Evolutionary conservation across 2,113 vertebrate genomes (phyloP).

Genomic region (Etheostoma spectabile): DNA sequence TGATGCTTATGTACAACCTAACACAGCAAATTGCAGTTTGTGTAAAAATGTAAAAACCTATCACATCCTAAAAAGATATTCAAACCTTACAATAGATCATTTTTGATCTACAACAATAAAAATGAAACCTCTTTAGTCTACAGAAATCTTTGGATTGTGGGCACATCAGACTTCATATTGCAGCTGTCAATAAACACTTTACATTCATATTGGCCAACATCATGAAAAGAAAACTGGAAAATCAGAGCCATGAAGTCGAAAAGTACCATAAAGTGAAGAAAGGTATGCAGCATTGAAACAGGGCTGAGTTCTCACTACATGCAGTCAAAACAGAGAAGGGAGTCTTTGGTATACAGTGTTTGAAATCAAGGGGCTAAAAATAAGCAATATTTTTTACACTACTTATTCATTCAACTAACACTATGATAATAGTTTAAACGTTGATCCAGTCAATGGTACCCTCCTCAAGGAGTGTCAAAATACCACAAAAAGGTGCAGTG

Average conservation of each 20-base stretch:
- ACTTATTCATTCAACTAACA: neutral
- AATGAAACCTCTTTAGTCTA: neutral
- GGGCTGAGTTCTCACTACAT: conserved; percentile 35
- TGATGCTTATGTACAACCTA: conserved; percentile 47
- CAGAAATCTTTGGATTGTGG: conserved; percentile 25
- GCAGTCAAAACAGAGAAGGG: neutral
- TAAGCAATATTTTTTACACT: neutral
- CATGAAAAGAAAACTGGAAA: conserved; percentile 14
- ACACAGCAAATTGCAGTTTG: neutral
- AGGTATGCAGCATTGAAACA: conserved; percentile 60
- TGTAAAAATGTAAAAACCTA: conserved; percentile 17
- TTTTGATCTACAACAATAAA: conserved; percentile 13
- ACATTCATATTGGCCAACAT: conserved; percentile 21
- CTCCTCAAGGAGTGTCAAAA: neutral
- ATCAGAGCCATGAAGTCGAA: neutral
- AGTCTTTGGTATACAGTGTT: conserved; percentile 42
- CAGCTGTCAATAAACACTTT: neutral
- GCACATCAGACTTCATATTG: conserved; percentile 7
- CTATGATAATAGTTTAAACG: neutral
- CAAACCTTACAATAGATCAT: conserved; percentile 51
- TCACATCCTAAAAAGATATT: conserved; percentile 21
- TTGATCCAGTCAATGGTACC: conserved; percentile 7
- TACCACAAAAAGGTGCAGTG: conserved; percentile 10
- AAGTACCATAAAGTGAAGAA: conserved; percentile 43
- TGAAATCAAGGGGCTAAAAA: neutral